Percentiles rank a stretch among this genome's conserved stretches.
phyloP scores from a whole-genome alignment of 2,797 vertebrate genomes.

The Sebastolobus altivelis region DNA sequence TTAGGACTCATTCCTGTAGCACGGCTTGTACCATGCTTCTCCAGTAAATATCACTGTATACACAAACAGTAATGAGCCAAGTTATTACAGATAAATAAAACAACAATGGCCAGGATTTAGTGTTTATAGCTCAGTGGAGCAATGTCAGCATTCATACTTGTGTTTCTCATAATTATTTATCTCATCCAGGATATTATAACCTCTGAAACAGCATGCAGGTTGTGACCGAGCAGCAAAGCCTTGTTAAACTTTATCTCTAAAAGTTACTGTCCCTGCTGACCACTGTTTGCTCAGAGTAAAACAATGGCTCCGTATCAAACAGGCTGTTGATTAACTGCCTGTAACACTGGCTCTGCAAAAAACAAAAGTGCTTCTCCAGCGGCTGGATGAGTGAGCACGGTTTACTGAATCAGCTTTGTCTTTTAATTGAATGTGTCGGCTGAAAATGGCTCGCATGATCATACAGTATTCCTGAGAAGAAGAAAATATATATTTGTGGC shows the following conservation, averaged over 20 bases:
- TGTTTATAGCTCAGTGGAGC: slow-evolving; percentile 11
- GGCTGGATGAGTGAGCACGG: slow-evolving; percentile 38
- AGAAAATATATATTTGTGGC: slow-evolving; percentile 1
- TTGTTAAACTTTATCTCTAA: slow-evolving; percentile 51
- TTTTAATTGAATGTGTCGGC: slow-evolving; percentile 52
- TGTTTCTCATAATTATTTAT: slow-evolving; percentile 25
- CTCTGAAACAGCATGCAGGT: slow-evolving; percentile 2
- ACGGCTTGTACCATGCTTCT: background rate
- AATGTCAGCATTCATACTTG: slow-evolving; percentile 13
- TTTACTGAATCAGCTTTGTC: slow-evolving; percentile 48
- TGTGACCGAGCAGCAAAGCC: slow-evolving; percentile 21
- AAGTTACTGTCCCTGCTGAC: slow-evolving; percentile 48
- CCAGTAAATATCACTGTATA: background rate
- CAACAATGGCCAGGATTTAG: slow-evolving; percentile 7
- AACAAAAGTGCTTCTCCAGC: slow-evolving; percentile 21
- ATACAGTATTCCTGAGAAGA: background rate
- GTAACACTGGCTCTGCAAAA: slow-evolving; percentile 27
- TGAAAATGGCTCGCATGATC: slow-evolving; percentile 8
- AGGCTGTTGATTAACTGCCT: slow-evolving; percentile 56
- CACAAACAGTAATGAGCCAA: background rate
- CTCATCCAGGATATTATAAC: slow-evolving; percentile 19
- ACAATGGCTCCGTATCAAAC: slow-evolving; percentile 46
- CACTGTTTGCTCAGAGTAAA: slow-evolving; percentile 31
- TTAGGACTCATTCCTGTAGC: background rate
- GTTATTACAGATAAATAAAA: slow-evolving; percentile 26